These are phyloP conservation scores for Helicoverpa armigera DNA, from an alignment of 1,140 invertebrate species.

Conservation along the genomic window DNA sequence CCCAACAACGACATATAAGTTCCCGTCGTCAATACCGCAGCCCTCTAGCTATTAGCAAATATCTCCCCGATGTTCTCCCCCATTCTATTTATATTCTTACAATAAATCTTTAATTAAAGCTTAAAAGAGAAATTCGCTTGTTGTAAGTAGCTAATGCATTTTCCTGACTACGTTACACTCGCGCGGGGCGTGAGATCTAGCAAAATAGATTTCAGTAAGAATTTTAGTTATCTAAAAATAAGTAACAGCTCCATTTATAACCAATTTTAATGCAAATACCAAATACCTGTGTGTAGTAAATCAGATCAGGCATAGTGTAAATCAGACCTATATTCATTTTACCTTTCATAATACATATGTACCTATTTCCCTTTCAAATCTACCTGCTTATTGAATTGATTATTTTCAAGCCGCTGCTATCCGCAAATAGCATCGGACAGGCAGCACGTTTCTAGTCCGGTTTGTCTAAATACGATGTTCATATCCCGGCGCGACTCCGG, in stretches of 20 bases:
- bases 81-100: conserved; percentile 13
- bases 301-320: no score
- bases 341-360: neutral
- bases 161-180: neutral
- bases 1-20: conserved; percentile 63
- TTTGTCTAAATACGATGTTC: conserved; percentile 21
- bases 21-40: conserved; percentile 58
- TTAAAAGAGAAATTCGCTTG: neutral
- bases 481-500: conserved; percentile 1
- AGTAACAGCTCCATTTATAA: no score
- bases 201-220: no score
- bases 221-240: no score
- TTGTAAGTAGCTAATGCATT: neutral
- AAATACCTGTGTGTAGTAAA: no score
- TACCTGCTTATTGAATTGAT: neutral
- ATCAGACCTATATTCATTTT: neutral
- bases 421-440: neutral
- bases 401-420: conserved; percentile 12
- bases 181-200: neutral
- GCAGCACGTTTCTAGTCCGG: neutral
- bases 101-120: conserved; percentile 38
- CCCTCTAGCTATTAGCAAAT: conserved; percentile 69
- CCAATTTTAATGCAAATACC: no score
- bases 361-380: neutral
- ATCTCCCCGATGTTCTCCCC: conserved; percentile 57